phyloP scores from a whole-genome alignment of 2,797 vertebrate genomes.

The Chlorospingus flavigularis region DNA sequence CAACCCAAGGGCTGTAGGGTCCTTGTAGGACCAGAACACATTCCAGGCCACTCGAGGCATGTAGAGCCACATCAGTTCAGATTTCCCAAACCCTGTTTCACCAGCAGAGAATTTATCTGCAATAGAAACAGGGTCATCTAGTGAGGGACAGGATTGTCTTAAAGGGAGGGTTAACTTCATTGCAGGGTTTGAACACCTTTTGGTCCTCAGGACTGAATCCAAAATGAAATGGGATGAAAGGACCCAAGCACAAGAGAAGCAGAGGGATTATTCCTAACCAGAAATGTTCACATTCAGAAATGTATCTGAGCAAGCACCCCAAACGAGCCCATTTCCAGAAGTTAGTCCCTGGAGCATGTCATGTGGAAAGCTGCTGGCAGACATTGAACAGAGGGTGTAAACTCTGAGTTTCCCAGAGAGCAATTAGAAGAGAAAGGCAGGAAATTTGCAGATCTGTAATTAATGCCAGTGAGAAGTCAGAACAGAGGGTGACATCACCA shows the following conservation, averaged over 20 bases:
- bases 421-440: constrained; percentile 22
- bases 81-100: not conserved
- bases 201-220: not conserved
- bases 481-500: constrained; percentile 35
- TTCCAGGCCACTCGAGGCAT: not conserved
- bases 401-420: not conserved
- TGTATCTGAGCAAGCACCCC: not conserved
- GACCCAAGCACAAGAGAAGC: not conserved
- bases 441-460: constrained; percentile 50
- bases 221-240: not conserved
- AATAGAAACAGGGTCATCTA: not conserved
- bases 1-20: not conserved
- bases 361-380: not conserved
- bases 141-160: not conserved
- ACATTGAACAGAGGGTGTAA: not conserved
- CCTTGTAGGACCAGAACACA: not conserved
- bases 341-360: not conserved
- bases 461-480: constrained; percentile 37
- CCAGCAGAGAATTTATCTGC: not conserved
- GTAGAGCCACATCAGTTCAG: not conserved
- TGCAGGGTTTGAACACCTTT: not conserved
- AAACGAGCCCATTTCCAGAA: not conserved
- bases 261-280: not conserved
- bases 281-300: not conserved
- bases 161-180: not conserved